Percentiles rank a stretch among this genome's conserved stretches.
phyloP scores from a whole-genome alignment of 2,888 invertebrate species.

The Halictus quadricinctus region DNA sequence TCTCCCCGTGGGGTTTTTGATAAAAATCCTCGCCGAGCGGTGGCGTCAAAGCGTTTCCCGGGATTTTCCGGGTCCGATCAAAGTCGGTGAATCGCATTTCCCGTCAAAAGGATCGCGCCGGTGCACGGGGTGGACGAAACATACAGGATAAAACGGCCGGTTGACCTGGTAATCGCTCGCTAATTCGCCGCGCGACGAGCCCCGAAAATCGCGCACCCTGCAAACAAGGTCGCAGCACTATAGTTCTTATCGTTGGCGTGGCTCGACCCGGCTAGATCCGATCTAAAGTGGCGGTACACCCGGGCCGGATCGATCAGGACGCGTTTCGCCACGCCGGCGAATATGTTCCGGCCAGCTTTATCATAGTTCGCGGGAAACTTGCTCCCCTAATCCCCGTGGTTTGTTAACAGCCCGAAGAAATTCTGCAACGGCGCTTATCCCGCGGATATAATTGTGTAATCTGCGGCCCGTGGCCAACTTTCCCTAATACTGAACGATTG shows the following conservation, averaged over 20 bases:
- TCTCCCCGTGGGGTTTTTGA: background rate
- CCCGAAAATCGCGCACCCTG: background rate
- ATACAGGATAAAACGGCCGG: background rate
- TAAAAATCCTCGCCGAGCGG: background rate
- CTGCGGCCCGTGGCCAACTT: background rate
- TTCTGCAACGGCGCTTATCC: background rate
- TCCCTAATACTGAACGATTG: background rate
- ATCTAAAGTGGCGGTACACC: background rate
- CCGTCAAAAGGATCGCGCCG: background rate
- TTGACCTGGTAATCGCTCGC: background rate
- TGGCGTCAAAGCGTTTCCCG: background rate
- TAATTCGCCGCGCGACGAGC: background rate
- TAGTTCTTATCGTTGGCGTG: background rate
- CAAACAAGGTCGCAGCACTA: background rate
- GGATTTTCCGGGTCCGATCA: background rate
- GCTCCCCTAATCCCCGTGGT: conserved; percentile 1
- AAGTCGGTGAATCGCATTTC: background rate
- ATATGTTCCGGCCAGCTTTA: background rate
- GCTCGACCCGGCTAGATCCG: conserved; percentile 10
- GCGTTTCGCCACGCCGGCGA: background rate
- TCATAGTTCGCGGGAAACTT: conserved; percentile 6
- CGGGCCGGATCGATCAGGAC: background rate
- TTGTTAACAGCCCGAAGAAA: background rate
- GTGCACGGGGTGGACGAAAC: background rate
- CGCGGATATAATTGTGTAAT: conserved; percentile 1